Evolutionary conservation across 2,797 vertebrate species (phyloP), one percentile per base, ranked within the genome.

Genomic region (Siniperca obscura): DNA sequence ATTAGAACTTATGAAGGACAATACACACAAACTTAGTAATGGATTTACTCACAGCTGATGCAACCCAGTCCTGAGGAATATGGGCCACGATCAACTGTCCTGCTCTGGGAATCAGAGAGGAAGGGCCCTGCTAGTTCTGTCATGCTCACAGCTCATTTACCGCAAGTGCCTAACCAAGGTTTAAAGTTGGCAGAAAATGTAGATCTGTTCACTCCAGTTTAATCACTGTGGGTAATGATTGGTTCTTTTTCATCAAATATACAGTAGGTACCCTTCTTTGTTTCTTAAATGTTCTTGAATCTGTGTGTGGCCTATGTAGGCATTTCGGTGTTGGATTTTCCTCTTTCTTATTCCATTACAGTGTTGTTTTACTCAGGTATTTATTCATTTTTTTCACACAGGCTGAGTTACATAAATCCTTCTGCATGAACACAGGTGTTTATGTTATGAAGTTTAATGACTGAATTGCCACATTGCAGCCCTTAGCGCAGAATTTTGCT

Each of bases 131-230:
- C 69, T 80, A 46, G 52, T 78, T 80, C 67, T 56, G 57, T 89
- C 68, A 76, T 52, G 78, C 74, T 82, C 81, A 81, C 84, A 88
- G 89, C 86, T 93, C 84, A 92, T 93, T 90, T 90, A 94, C 95
- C 95, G 84, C 91, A 96, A 96, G 96, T 96, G 96, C 96, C 96
- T 96, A 87, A 92, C 84, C 68, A 83, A 89, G 88, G 85, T 89
- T 89, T 84, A 68, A 85, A 67, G 82, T 91, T 65, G 42, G 78
- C 74, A 88, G 86, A 84, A 86, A 77, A 82, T 72, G 55, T 74
- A 71, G 50, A 82, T 44, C 66, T 84, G 53, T 84, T 84, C 10
- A 25, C 64, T 76, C 55, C 64, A 87, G 72, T 75, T 80, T 77
- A 64, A 82, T 60, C 80, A 21, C 27, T 57, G 67, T 74, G 44